Conservation (phyloP, 92 coral and sea anemone genomes). For the Phenganax subtilis region DNA sequence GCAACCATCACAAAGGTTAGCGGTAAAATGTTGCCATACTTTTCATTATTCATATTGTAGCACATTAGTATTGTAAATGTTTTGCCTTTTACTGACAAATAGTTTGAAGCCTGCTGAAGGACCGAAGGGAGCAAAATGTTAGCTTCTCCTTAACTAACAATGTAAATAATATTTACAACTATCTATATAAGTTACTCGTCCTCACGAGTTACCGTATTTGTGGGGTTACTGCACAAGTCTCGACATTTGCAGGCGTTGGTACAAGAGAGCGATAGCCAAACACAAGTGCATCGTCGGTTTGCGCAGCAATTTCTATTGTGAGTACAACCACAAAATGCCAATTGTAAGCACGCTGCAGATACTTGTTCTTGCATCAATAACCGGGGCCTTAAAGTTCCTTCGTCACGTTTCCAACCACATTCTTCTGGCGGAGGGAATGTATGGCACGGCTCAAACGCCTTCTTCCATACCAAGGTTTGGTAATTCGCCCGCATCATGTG, state of each 20-base stretch:
- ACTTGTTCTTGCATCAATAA: conserved; percentile 50
- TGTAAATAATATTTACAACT: conserved; percentile 1
- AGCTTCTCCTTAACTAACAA: neutral
- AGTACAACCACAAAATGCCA: conserved; percentile 58
- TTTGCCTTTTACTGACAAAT: conserved; percentile 4
- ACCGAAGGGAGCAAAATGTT: neutral
- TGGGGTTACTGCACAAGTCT: conserved; percentile 50
- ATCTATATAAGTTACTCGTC: conserved; percentile 17
- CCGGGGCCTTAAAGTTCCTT: conserved; percentile 30
- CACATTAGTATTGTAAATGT: conserved; percentile 1
- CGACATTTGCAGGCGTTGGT: conserved; percentile 61
- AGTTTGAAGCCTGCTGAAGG: neutral
- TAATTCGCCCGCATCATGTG: conserved; percentile 42
- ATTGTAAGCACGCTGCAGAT: conserved; percentile 56
- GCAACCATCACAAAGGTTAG: neutral
- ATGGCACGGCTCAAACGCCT: conserved; percentile 12
- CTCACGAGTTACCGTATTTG: conserved; percentile 31
- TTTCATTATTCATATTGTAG: neutral
- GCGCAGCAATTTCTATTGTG: conserved; percentile 48
- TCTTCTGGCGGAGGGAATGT: conserved; percentile 39
- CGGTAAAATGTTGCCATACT: neutral
- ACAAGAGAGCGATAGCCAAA: conserved; percentile 50
- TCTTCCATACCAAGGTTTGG: conserved; percentile 31
- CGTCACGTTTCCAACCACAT: conserved; percentile 27
- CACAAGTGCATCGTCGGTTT: conserved; percentile 57